These are phyloP conservation scores for Melanotus villosus DNA, from an alignment of 2,888 invertebrate genomes.

Conservation along the genomic window DNA sequence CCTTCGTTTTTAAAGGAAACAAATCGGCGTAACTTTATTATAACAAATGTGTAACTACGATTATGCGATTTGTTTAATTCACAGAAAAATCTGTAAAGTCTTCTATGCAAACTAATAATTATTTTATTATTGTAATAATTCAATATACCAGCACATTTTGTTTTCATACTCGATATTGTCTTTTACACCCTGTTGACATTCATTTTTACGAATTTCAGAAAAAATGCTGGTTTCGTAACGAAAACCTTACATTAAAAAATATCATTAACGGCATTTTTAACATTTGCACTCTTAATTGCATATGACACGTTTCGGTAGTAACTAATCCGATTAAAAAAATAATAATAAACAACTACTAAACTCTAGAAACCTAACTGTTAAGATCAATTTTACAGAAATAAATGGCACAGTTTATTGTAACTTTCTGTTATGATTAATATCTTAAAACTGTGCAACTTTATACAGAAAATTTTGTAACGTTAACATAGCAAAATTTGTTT, in stretches of 20 bases:
- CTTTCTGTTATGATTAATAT: conserved; percentile 3
- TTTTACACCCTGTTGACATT: not conserved
- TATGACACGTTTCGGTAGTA: conserved; percentile 5
- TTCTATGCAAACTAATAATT: not conserved
- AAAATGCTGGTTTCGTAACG: not conserved
- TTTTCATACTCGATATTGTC: conserved; percentile 4
- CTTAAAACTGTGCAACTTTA: conserved; percentile 15
- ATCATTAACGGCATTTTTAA: not conserved
- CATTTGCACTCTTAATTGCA: conserved; percentile 2
- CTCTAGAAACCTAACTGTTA: not conserved
- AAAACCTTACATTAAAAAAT: no score
- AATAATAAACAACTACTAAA: conserved; percentile 3
- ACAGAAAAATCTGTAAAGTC: no score
- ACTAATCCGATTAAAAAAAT: not conserved
- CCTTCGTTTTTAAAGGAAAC: not conserved
- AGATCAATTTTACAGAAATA: conserved; percentile 20
- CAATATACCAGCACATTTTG: no score
- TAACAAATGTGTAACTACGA: conserved; percentile 1
- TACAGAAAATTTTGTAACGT: not conserved
- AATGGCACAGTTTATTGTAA: conserved; percentile 35
- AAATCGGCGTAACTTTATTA: no score
- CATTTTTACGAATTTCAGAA: not conserved
- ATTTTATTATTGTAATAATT: no score
- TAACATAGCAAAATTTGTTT: no score
- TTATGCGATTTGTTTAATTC: not conserved